Percentiles rank a stretch among this genome's conserved stretches.
Evolutionary conservation across 2,888 invertebrate genomes (phyloP).

Genomic region (Leptinotarsa rubiginosa): DNA sequence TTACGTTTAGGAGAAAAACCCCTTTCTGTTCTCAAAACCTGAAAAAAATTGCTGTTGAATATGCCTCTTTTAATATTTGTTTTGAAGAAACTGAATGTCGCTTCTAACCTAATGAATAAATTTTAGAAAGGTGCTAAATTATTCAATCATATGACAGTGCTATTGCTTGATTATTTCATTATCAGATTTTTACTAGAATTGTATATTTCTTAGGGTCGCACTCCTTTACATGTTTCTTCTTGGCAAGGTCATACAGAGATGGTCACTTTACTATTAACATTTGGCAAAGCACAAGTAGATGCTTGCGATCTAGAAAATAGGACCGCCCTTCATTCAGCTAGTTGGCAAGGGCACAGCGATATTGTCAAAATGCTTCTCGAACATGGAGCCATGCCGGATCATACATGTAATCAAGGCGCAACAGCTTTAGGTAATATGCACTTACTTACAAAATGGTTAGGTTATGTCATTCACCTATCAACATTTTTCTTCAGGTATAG

Average conservation of each 20-base stretch:
- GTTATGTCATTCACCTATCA: no score
- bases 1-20: no score
- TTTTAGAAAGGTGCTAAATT: no score
- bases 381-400: conserved; percentile 86
- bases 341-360: conserved; percentile 93
- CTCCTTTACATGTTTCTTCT: conserved; percentile 89
- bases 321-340: conserved; percentile 93
- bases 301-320: conserved; percentile 88
- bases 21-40: no score
- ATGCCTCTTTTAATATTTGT: no score
- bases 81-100: no score
- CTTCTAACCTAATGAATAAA: no score
- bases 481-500: conserved; percentile 76
- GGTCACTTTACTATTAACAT: conserved; percentile 84
- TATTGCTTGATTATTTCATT: no score
- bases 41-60: no score
- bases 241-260: conserved; percentile 96
- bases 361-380: conserved; percentile 85
- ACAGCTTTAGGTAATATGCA: conserved; percentile 80
- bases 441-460: conserved; percentile 9
- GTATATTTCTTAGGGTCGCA: conserved; percentile 74
- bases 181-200: neutral
- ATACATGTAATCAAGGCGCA: conserved; percentile 95
- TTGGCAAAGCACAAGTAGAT: conserved; percentile 87
- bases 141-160: no score